Base-by-base conservation (phyloP, 1,140 invertebrate species). In the Microplitis demolitor region DNA sequence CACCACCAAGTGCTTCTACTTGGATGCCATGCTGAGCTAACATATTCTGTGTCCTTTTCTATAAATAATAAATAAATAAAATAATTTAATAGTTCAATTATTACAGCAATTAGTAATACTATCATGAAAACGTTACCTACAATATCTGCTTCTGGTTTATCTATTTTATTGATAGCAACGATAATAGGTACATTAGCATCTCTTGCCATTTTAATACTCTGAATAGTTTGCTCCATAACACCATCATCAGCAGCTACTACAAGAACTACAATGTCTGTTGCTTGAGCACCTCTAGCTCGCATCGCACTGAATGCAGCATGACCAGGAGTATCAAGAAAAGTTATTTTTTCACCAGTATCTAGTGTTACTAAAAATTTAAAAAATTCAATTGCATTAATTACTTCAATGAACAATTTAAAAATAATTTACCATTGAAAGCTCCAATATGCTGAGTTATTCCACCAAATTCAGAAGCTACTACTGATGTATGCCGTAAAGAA, bases 381-480 rank as follows among this genome's bases (percentile, higher is more conserved):
- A 56, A 68, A 63, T 74, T 69, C 51, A 62, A 69, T 69, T 24
- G 24, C 24, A 24, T 24, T 24, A 24, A 34, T 61, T 8, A 45
- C 2, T 37, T 13, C 31, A 16, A 61, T 58, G 31, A 16, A 61
- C 54, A 34, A 54, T 58, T 11, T 62, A 31, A 9, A 31, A 45
- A 16, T 45, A 58, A 64, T n/a, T 39, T 83, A 91, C 91, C 95
- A 82, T 93, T 93, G 88, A 99, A 99, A 45, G 98, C 98, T 74
- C 98, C 98, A 84, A 99, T 99, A 85, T 99, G 98, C 86, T 99
- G 98, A 0, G 98, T 99, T 56, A 99, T 99, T 14, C 98, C 98
- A n/a, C 98, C 98, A 88, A 97, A 98, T 89, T 99, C 98, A 50
- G 91, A 88, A 16, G 93, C 90, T 0, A 97, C 97, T 51, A 99